Evolutionary conservation across 1,140 invertebrate species (phyloP).

Genomic region (Drosophila truncata): DNA sequence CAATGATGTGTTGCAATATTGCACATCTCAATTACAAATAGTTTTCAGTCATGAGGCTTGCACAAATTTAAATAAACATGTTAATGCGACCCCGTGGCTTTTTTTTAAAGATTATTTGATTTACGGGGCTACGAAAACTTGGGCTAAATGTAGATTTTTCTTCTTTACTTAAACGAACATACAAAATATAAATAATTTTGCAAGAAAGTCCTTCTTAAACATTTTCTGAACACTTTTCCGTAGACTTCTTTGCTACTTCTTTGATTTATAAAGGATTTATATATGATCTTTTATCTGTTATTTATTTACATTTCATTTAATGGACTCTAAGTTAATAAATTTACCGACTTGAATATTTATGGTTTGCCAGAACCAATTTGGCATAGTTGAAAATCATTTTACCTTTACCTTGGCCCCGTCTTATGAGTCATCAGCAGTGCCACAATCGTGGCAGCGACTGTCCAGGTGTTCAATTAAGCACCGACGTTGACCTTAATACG

Average conservation of each 20-base stretch:
- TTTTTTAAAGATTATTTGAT: background rate
- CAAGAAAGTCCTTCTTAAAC: background rate
- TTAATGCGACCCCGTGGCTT: background rate
- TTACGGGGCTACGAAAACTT: background rate
- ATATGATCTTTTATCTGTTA: background rate
- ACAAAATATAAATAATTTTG: background rate
- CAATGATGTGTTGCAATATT: conserved; percentile 57
- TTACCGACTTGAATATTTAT: conserved; percentile 9
- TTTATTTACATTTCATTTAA: background rate
- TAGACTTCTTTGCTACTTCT: background rate
- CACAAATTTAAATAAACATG: conserved; percentile 15
- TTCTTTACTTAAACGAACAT: no score
- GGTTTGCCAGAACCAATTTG: conserved; percentile 14
- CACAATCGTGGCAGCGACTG: conserved; percentile 57
- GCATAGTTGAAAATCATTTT: conserved; percentile 25
- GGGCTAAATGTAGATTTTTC: background rate
- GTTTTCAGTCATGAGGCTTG: conserved; percentile 7
- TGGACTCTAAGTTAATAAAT: background rate
- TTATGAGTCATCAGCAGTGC: conserved; percentile 64
- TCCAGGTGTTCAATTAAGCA: conserved; percentile 82
- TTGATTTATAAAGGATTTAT: background rate
- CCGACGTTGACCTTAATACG: conserved; percentile 81
- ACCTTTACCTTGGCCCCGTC: conserved; percentile 33
- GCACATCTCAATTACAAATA: conserved; percentile 49
- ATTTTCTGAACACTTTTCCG: background rate